These are phyloP conservation scores for Neocloeon triangulifer DNA, from an alignment of 1,140 invertebrate species.

Conservation along the genomic window DNA sequence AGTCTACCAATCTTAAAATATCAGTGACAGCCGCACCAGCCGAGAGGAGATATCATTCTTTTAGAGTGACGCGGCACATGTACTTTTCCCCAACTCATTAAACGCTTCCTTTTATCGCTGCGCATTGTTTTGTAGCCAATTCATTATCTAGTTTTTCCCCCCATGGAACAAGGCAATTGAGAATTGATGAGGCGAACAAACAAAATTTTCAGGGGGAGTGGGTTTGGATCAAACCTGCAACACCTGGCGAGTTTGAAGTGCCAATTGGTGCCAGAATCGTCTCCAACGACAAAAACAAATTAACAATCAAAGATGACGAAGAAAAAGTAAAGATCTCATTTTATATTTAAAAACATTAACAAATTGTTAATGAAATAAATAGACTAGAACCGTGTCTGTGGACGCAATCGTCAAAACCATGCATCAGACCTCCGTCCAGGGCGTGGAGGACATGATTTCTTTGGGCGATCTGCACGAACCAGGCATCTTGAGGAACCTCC, in stretches of 20 bases:
- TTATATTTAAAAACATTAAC: background rate
- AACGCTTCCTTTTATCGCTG: no score
- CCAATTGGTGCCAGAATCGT: conserved; percentile 62
- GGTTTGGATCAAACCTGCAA: conserved; percentile 62
- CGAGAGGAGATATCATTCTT: no score
- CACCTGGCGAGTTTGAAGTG: conserved; percentile 50
- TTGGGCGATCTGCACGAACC: conserved; percentile 81
- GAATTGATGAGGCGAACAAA: no score
- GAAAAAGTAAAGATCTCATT: conserved; percentile 26
- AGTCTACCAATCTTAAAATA: no score
- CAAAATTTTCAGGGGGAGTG: conserved; percentile 51
- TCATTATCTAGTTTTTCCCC: no score
- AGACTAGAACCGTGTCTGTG: conserved; percentile 3
- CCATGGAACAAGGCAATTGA: no score
- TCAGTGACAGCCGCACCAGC: no score
- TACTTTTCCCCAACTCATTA: no score
- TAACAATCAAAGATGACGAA: conserved; percentile 58
- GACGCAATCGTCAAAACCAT: conserved; percentile 48
- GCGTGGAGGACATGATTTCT: conserved; percentile 87
- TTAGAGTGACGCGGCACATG: no score
- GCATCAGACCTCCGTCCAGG: conserved; percentile 61
- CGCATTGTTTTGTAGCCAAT: no score
- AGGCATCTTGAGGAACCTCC: conserved; percentile 77
- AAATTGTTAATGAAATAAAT: background rate
- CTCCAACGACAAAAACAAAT: conserved; percentile 47